phyloP scores from a whole-genome alignment of 2,113 vertebrate genomes.

The Alethe diademata region DNA sequence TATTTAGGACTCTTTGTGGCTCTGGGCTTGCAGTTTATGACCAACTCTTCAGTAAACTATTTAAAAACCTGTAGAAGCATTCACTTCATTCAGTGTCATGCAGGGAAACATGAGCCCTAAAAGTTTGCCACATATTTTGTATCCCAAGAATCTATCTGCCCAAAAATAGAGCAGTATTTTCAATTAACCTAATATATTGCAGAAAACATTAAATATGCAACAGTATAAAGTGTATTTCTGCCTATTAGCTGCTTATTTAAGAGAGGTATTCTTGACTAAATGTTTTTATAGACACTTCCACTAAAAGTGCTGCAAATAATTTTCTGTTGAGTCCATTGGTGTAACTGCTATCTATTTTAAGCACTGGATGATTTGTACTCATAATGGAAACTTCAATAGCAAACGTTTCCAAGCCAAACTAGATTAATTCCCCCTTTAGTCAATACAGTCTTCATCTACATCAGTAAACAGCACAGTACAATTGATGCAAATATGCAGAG shows the following conservation, averaged over 20 bases:
- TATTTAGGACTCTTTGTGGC: background rate
- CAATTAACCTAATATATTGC: background rate
- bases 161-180: background rate
- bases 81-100: background rate
- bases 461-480: background rate
- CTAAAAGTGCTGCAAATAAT: background rate
- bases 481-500: background rate
- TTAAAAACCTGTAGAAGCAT: background rate
- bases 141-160: background rate
- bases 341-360: constrained; percentile 19
- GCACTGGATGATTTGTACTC: background rate
- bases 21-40: background rate
- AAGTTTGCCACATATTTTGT: background rate
- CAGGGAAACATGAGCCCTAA: background rate
- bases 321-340: background rate
- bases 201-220: background rate
- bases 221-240: background rate
- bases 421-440: background rate
- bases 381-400: constrained; percentile 32
- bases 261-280: background rate
- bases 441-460: background rate
- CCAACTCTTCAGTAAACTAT: background rate
- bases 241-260: background rate
- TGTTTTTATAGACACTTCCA: background rate
- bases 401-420: background rate